These are phyloP conservation scores for Clanis bilineata DNA, from an alignment of 2,888 invertebrate species.

Conservation along the genomic window DNA sequence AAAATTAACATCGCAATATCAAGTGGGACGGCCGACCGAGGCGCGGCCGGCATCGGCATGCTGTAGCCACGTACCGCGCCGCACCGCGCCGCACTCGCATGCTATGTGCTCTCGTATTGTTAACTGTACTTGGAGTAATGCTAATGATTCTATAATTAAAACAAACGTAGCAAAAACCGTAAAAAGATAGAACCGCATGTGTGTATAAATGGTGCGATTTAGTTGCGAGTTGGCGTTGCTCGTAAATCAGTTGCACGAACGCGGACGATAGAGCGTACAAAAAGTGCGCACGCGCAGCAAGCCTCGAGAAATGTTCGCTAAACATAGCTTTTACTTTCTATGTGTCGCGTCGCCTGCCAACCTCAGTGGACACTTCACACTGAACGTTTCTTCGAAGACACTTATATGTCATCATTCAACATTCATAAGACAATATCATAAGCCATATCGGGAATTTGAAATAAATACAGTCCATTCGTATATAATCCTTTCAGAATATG, in stretches of 20 bases:
- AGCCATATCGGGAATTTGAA: no score
- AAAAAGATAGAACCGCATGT: background rate
- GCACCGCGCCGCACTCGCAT: background rate
- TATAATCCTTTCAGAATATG: background rate
- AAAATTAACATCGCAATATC: no score
- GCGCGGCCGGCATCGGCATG: no score
- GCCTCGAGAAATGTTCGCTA: background rate
- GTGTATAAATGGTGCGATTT: background rate
- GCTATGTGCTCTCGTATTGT: background rate
- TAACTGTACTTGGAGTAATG: constrained; percentile 5
- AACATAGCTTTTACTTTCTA: constrained; percentile 33
- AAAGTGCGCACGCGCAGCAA: constrained; percentile 8
- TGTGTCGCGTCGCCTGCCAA: background rate
- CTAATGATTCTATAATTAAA: background rate
- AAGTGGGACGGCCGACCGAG: no score
- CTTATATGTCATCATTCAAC: no score
- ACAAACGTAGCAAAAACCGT: background rate
- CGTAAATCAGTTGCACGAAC: background rate
- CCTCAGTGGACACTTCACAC: no score
- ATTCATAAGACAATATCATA: no score
- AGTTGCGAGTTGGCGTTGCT: background rate
- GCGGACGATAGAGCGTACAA: background rate
- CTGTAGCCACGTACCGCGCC: no score
- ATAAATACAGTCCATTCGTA: no score
- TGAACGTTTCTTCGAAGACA: no score